Evolutionary conservation across 2,797 vertebrate genomes (phyloP).

Genomic region (Pipistrellus kuhlii): DNA sequence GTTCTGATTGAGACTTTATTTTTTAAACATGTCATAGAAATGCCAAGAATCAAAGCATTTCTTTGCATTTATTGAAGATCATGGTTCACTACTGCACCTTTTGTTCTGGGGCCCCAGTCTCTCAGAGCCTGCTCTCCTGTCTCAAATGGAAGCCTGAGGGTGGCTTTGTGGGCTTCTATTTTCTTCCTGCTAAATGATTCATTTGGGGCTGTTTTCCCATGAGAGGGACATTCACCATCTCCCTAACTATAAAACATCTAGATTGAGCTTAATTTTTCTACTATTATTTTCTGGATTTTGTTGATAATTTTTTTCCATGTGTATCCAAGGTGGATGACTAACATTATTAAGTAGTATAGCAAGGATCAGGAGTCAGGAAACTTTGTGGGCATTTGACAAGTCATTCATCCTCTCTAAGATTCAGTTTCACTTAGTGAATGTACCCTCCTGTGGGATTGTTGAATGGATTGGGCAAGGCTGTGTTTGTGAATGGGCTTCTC

Average conservation of each 20-base stretch:
- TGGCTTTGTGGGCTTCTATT: conserved; percentile 3
- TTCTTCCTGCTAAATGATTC: not conserved
- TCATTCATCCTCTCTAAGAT: not conserved
- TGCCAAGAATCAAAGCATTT: not conserved
- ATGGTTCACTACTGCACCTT: not conserved
- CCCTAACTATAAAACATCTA: not conserved
- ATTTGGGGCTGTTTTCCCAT: not conserved
- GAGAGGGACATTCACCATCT: not conserved
- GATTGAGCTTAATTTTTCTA: conserved; percentile 31
- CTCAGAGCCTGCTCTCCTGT: not conserved
- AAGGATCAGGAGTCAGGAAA: not conserved
- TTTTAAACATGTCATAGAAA: conserved; percentile 43
- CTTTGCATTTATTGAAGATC: not conserved
- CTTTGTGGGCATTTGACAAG: not conserved
- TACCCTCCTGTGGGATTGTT: fast-evolving
- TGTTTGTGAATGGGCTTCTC: not conserved
- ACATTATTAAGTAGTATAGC: not conserved
- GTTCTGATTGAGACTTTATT: conserved; percentile 34
- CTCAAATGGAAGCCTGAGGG: not conserved
- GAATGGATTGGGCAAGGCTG: not conserved
- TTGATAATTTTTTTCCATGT: not conserved
- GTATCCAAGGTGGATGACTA: not conserved
- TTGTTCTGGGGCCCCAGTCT: not conserved
- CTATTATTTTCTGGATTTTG: not conserved
- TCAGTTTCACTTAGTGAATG: not conserved